Percentiles rank a stretch among this genome's conserved stretches.
These are phyloP conservation scores for Athetis lepigone DNA, from an alignment of 2,888 invertebrate genomes.

Conservation along the genomic window DNA sequence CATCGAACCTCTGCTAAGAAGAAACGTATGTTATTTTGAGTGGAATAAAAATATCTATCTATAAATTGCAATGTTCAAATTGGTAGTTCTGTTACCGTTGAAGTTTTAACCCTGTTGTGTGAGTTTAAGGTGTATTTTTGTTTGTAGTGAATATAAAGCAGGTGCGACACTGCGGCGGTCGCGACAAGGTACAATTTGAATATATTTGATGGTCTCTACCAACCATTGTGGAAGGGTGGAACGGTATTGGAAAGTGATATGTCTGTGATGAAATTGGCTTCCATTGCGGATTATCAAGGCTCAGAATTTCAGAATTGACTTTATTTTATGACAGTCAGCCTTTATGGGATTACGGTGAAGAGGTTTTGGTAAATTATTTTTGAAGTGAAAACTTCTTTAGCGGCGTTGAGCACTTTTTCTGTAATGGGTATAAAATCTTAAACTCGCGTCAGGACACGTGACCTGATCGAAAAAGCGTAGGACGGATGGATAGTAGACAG, in stretches of 20 bases:
- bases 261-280: constrained; percentile 81
- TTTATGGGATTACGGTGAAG: constrained; percentile 37
- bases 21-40: constrained; percentile 89
- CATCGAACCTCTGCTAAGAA: constrained; percentile 85
- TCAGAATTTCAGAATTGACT: constrained; percentile 59
- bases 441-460: no score
- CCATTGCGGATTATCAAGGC: constrained; percentile 76
- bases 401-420: no score
- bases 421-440: no score
- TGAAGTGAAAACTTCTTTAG: no score
- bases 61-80: constrained; percentile 83
- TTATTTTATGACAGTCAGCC: constrained; percentile 53
- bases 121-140: constrained; percentile 61
- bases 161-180: constrained; percentile 79
- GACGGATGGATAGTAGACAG: no score
- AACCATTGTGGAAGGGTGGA: constrained; percentile 74
- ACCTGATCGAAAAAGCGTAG: no score
- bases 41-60: constrained; percentile 88
- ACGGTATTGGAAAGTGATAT: constrained; percentile 85
- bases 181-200: constrained; percentile 88
- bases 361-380: constrained; percentile 36
- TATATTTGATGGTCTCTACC: constrained; percentile 85
- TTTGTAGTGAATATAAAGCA: constrained; percentile 69
- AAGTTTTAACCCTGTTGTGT: constrained; percentile 57
- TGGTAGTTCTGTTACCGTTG: constrained; percentile 60